A percentile compares a stretch with the other conserved stretches of the same genome.
These are phyloP conservation scores for Lordiphosa stackelbergi DNA, from an alignment of 1,140 invertebrate genomes.

Conservation along the genomic window DNA sequence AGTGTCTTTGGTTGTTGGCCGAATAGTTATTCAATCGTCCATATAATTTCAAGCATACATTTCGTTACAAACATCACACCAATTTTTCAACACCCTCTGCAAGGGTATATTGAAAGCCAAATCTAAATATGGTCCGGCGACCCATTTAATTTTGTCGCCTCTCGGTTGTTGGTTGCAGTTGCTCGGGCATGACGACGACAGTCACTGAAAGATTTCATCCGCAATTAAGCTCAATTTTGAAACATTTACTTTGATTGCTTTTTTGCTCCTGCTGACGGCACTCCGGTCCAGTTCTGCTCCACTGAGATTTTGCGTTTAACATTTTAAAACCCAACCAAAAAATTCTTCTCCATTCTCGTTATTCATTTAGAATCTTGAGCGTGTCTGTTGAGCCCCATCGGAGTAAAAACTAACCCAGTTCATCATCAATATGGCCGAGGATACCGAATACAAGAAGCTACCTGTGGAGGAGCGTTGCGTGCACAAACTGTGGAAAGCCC, in stretches of 20 bases:
- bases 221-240: constrained; percentile 63
- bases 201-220: constrained; percentile 37
- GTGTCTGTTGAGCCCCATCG: constrained; percentile 12
- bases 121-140: constrained; percentile 62
- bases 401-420: constrained; percentile 10
- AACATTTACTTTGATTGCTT: constrained; percentile 44
- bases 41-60: too few species aligned
- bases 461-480: constrained; percentile 93
- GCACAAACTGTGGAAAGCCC: constrained; percentile 97
- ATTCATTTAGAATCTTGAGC: background rate
- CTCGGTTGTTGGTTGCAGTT: constrained; percentile 12
- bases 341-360: constrained; percentile 4
- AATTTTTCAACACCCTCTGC: too few species aligned
- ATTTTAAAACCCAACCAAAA: background rate
- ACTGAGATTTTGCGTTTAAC: constrained; percentile 26
- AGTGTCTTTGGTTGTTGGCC: too few species aligned
- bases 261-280: constrained; percentile 23
- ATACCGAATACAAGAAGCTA: constrained; percentile 94
- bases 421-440: constrained; percentile 84
- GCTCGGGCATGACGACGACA: constrained; percentile 33
- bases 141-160: constrained; percentile 59
- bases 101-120: constrained; percentile 8
- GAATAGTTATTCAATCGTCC: too few species aligned
- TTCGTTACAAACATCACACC: too few species aligned
- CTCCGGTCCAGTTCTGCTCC: constrained; percentile 32